phyloP scores from a whole-genome alignment of 2,113 vertebrate genomes.

The Silurus asotus region DNA sequence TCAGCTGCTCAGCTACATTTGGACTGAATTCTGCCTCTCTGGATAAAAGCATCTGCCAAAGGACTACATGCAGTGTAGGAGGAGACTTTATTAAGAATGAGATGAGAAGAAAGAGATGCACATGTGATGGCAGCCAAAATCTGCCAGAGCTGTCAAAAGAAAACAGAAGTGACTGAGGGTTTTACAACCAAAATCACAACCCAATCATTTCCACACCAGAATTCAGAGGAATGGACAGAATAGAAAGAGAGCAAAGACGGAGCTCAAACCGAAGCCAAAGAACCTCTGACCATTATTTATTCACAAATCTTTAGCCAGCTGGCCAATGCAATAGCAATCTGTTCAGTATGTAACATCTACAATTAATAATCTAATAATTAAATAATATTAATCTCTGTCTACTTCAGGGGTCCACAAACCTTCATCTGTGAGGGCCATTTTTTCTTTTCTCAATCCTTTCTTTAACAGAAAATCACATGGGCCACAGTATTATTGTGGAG shows the following conservation, averaged over 20 bases:
- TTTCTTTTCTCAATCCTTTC: too few relatives aligned
- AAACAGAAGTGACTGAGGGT: not conserved
- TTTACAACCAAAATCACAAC: not conserved
- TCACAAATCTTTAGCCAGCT: not conserved
- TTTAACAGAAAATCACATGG: too few relatives aligned
- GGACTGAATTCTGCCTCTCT: not conserved
- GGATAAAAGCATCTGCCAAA: constrained; percentile 13
- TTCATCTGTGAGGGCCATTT: too few relatives aligned
- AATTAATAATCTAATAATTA: too few relatives aligned
- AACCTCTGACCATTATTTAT: not conserved
- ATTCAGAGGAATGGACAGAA: constrained; percentile 17
- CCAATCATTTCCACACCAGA: constrained; percentile 21
- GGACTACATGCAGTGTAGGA: not conserved
- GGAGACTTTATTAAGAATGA: not conserved
- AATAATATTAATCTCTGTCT: too few relatives aligned
- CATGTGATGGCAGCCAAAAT: not conserved
- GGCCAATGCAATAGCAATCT: not conserved
- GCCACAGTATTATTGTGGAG: too few relatives aligned
- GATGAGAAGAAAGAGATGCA: not conserved
- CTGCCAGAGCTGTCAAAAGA: not conserved
- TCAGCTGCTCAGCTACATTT: not conserved
- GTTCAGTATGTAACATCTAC: not conserved
- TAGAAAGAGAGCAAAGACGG: not conserved
- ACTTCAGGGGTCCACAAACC: too few relatives aligned
- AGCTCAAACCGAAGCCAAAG: not conserved